Base-by-base conservation (phyloP, 2,113 vertebrate genomes). In the Cheirogaleus medius region DNA sequence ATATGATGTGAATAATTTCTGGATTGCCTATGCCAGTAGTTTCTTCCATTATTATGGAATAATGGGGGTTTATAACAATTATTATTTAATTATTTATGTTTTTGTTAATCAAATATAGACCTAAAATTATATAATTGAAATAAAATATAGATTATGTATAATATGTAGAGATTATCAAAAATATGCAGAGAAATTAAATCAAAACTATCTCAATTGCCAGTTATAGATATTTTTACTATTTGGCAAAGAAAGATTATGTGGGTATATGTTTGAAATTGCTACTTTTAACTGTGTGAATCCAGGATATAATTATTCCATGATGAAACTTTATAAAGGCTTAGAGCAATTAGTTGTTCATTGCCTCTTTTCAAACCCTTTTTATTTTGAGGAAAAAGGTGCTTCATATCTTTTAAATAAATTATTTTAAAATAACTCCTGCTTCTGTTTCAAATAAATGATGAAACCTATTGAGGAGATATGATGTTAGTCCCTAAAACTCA, bases 401-500 rank as follows among this genome's bases (percentile, higher is more conserved):
- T 94, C 42, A 54, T 80, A 73, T 49, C 18, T 80, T 60, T 39
- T 77, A 63, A 66, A 42, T 44, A 66, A 71, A 71, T 7, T 81
- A 3, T 60, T 90, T n/a, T 8, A 89, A 82, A 92, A 73, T 68
- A 58, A 20, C 91, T 47, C 34, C 17, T 64, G 29, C 32, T 56
- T 97, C 27, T 91, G 52, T 94, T 88, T 89, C 29, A 86, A 85
- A 80, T 52, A 86, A 85, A 80, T 52, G 90, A 54, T 80, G 32
- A 86, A 87, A 58, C 14, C 23, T 94, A 9, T 25, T 39, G 64
- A 89, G 66, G 23, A 94, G n/a, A 94, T 86, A 90, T 80, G 34
- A 73, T 73, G 56, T 34, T 37, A 68, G 58, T 89, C 20, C 20
- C 71, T 80, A 68, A 90, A 93, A 69, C 76, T 93, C 27, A 12